Evolutionary conservation across 2,888 invertebrate species (phyloP).

Genomic region (Sabatieria punctata): DNA sequence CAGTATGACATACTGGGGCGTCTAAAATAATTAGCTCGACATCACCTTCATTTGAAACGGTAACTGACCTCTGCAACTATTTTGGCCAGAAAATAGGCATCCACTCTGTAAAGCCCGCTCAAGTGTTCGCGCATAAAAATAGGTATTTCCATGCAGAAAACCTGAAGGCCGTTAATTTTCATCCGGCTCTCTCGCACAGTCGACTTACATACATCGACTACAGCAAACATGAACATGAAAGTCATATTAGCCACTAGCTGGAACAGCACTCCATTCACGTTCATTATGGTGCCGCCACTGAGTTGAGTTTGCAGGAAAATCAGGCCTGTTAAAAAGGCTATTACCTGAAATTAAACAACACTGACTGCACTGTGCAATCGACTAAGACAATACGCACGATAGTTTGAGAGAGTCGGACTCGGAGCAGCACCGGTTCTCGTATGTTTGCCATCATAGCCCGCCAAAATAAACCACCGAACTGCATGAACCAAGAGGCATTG

Average conservation of each 20-base stretch:
- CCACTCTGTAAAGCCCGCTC: conserved; percentile 74
- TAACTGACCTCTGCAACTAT: conserved; percentile 63
- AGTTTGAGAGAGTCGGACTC: conserved; percentile 70
- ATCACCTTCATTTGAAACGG: neutral
- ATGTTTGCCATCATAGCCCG: conserved; percentile 69
- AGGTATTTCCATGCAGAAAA: conserved; percentile 70
- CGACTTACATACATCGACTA: conserved; percentile 57
- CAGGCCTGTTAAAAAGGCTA: conserved; percentile 64
- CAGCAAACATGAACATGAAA: conserved; percentile 79
- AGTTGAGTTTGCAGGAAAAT: conserved; percentile 64
- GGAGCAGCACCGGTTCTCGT: conserved; percentile 73
- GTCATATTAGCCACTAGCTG: conserved; percentile 84
- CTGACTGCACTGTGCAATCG: neutral
- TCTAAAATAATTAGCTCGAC: conserved; percentile 25
- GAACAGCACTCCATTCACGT: conserved; percentile 77
- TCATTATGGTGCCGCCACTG: conserved; percentile 76
- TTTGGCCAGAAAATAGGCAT: conserved; percentile 68
- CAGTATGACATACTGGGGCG: conserved; percentile 63
- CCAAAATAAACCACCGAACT: conserved; percentile 74
- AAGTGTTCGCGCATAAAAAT: conserved; percentile 72
- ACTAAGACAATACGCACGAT: conserved; percentile 47
- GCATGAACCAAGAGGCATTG: conserved; percentile 68
- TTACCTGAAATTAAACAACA: conserved; percentile 45
- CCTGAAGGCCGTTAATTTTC: conserved; percentile 39
- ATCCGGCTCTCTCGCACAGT: neutral